Evolutionary conservation across 1,140 invertebrate genomes (phyloP).

Genomic region (Magallana ariakensis): DNA sequence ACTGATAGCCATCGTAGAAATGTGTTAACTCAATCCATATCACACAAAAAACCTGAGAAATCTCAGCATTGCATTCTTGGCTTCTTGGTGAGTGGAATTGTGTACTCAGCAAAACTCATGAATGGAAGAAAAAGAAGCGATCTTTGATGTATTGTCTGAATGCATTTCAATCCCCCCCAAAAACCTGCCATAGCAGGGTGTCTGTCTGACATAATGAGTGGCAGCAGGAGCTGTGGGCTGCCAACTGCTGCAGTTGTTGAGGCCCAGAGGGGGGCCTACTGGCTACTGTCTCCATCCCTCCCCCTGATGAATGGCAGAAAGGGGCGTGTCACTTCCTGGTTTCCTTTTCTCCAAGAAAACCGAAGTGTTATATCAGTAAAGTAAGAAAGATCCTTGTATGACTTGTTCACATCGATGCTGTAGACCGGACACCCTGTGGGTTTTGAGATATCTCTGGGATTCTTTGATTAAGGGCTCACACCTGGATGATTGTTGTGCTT

Average conservation of each 20-base stretch:
- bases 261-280: not conserved
- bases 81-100: not conserved
- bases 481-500: not conserved
- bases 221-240: not conserved
- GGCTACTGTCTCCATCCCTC: not conserved
- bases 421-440: not conserved
- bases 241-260: conserved; percentile 32
- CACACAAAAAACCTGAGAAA: not conserved
- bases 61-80: not conserved
- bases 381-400: not conserved
- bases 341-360: not conserved
- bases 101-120: conserved; percentile 15
- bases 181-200: not conserved
- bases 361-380: not conserved
- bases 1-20: not conserved
- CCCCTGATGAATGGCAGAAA: not conserved
- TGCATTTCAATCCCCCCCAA: not conserved
- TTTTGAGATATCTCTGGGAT: not conserved
- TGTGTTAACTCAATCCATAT: conserved; percentile 12
- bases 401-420: not conserved
- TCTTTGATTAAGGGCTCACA: not conserved
- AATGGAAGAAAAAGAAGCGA: not conserved
- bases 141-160: conserved; percentile 32
- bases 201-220: conserved; percentile 25
- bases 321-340: conserved; percentile 5